Base-by-base conservation (phyloP, 1,140 invertebrate species). In the Trichogramma pretiosum region DNA sequence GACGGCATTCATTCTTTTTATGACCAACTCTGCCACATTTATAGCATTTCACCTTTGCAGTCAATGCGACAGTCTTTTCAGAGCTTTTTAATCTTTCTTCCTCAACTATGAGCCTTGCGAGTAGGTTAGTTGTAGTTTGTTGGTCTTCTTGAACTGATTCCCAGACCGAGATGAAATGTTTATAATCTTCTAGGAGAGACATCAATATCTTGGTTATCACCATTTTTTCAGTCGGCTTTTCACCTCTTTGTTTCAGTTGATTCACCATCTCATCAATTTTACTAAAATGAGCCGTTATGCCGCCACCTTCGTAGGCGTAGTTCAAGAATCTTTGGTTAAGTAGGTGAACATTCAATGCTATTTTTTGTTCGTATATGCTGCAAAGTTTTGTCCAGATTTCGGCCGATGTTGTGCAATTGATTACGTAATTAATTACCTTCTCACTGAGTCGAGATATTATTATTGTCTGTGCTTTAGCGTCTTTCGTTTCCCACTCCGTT, bases 131-230 rank as follows among this genome's bases (percentile, higher is more conserved):
- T 4, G 59, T 41, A 7, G 58, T 67, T 48, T 57, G 57, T 4
- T 61, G 30, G 30, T 39, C 48, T 8, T 3, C 10, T 16, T 40
- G 22, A 14, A 50, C 47, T 43, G 57, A 61, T 19, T 67, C 64
- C 65, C 65, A 68, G 0, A 61, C 67, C n/a, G 57, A 64, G 2
- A 50, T 28, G 44, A 68, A 67, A 48, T 64, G 55, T 22, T 53
- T 50, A 35, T 55, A 59, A 5, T 50, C 22, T 23, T 43, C 26
- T n/a, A 59, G 60, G 9, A 64, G 23, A 2, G 57, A 49, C 50
- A 56, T 52, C 18, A 63, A 39, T 18, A 65, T 60, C 32, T 61
- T 63, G 9, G 59, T 60, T 0, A 63, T 61, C 21, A 58, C 34
- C 53, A 63, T 60, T 3, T 33, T 48, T 13, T 62, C 58, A 13